Evolutionary conservation across 92 coral and sea anemone species (phyloP), one percentile per base, ranked within the genome.

Genomic region (Pocillopora grandis): DNA sequence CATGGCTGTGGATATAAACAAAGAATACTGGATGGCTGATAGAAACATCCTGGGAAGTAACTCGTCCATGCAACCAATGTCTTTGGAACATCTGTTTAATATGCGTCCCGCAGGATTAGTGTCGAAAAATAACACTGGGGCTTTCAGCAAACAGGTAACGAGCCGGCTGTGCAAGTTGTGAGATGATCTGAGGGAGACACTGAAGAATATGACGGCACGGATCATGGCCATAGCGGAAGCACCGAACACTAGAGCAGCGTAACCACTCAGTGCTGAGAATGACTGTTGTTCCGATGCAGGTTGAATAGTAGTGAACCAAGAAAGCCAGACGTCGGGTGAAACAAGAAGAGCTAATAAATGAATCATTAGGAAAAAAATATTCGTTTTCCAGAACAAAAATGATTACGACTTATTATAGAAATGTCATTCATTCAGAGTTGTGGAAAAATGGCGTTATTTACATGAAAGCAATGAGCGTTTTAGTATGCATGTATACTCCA

Each of bases 91-190:
- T 48, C 92, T 19, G 87, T 89, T 89, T 59, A 84, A 31, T 5
- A 89, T 89, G 74, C 92, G 57, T 7, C 89, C 92, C 3, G 92
- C 61, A 2, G 92, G 92, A 48, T 89, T 89, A 36, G 78, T 78
- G 71, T 89, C 88, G 66, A 89, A 89, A 48, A 88, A 88, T 2
- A 74, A 69, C 2, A 85, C 76, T 6, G 85, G 69, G 23, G 83
- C 83, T 20, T 81, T 79, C 63, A 84, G 81, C 5, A 88, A n/a
- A 15, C 66, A 9, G 20, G 37, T 42, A 14, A 79, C 63, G 81
- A 88, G 71, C 19, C 12, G 61, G 55, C 71, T 23, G 77, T 88
- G 86, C 19, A 88, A 89, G 17, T 15, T 72, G 59, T 88, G 55
- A 8, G 91, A 72, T 14, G 89, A 75, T 23, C 62, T 84, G 37